These are phyloP conservation scores for Anguilla rostrata DNA, from an alignment of 2,113 vertebrate genomes.

Conservation along the genomic window DNA sequence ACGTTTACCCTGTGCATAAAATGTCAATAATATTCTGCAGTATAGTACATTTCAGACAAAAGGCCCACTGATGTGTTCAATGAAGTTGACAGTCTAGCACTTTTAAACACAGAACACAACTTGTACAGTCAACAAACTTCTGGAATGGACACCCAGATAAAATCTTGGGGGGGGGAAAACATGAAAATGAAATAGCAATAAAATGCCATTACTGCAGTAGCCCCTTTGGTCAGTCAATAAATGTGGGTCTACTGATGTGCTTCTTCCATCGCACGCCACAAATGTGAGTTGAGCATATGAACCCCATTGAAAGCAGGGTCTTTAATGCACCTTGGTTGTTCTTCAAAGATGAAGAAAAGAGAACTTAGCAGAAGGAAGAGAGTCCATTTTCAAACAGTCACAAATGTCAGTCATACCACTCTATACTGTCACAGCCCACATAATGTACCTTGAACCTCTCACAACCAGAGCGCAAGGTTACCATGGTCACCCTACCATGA, in stretches of 20 bases:
- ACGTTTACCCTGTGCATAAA: too few relatives aligned
- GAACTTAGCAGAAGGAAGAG: neutral
- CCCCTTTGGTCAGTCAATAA: neutral
- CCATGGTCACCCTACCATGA: neutral
- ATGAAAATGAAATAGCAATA: too few relatives aligned
- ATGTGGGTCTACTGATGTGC: neutral
- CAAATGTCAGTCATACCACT: neutral
- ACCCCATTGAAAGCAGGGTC: neutral
- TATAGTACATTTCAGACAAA: too few relatives aligned
- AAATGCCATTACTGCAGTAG: neutral
- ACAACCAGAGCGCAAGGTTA: neutral
- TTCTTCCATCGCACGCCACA: neutral
- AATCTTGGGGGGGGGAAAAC: too few relatives aligned
- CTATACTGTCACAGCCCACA: neutral
- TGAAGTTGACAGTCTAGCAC: too few relatives aligned
- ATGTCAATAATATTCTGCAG: too few relatives aligned
- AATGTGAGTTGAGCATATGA: neutral
- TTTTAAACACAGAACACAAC: too few relatives aligned
- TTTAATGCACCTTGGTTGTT: neutral
- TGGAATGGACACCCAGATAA: too few relatives aligned
- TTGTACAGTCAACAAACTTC: too few relatives aligned
- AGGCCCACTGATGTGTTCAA: too few relatives aligned
- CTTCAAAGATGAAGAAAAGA: neutral
- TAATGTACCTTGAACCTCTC: neutral
- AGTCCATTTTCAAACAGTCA: neutral